phyloP scores from a whole-genome alignment of 2,888 invertebrate species.

The Sarcophaga variegata region DNA sequence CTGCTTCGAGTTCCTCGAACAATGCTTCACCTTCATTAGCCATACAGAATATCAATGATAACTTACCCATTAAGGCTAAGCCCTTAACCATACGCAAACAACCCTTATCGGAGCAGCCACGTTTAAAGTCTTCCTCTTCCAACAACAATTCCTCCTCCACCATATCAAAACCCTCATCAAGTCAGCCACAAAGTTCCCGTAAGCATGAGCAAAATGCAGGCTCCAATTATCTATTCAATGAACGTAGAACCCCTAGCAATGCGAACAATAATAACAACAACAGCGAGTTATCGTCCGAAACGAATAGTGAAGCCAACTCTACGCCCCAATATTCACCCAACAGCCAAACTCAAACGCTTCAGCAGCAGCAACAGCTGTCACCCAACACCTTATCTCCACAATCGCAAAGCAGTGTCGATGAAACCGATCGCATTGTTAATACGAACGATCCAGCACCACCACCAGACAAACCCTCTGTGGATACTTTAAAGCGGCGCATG shows the following conservation, averaged over 20 bases:
- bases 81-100: slow-evolving; percentile 92
- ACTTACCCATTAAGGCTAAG: slow-evolving; percentile 88
- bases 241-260: slow-evolving; percentile 25
- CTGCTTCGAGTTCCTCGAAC: slow-evolving; percentile 12
- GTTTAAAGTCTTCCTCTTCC: slow-evolving; percentile 84
- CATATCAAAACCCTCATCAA: slow-evolving; percentile 55
- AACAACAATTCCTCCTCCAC: neutral
- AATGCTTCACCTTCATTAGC: slow-evolving; percentile 42
- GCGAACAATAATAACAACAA: neutral
- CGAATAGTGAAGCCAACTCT: slow-evolving; percentile 53
- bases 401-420: slow-evolving; percentile 75
- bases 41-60: slow-evolving; percentile 81
- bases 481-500: slow-evolving; percentile 85
- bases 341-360: slow-evolving; percentile 34
- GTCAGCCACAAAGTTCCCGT: slow-evolving; percentile 62
- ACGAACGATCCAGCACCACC: slow-evolving; percentile 54
- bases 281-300: slow-evolving; percentile 40
- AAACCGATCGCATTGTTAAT: slow-evolving; percentile 75
- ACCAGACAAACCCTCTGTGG: slow-evolving; percentile 75
- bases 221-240: slow-evolving; percentile 44
- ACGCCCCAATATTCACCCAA: slow-evolving; percentile 65
- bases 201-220: slow-evolving; percentile 66
- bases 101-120: slow-evolving; percentile 90
- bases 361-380: slow-evolving; percentile 62
- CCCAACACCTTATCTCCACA: slow-evolving; percentile 65